These are phyloP conservation scores for Idaea straminata DNA, from an alignment of 2,888 invertebrate species.

Conservation along the genomic window DNA sequence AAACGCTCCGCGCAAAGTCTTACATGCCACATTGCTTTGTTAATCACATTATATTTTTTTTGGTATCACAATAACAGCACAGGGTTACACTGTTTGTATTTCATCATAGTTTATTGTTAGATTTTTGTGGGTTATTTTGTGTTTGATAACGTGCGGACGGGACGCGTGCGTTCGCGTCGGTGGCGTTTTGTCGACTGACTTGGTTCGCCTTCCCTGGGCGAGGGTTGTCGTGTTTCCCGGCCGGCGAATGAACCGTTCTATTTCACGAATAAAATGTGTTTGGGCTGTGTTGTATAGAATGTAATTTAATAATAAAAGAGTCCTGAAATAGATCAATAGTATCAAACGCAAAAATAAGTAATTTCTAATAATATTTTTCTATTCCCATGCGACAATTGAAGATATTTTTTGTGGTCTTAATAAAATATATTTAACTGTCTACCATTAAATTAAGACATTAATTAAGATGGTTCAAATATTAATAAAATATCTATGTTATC, in stretches of 20 bases:
- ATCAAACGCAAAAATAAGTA: not conserved
- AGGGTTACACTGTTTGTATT: slow-evolving; percentile 45
- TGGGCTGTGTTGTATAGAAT: not conserved
- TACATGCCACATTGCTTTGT: slow-evolving; percentile 28
- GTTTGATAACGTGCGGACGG: slow-evolving; percentile 32
- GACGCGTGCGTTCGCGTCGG: slow-evolving; percentile 45
- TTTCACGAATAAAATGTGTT: slow-evolving; percentile 39
- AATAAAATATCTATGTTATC: not conserved
- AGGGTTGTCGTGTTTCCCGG: slow-evolving; percentile 64
- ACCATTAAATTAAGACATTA: too few species aligned
- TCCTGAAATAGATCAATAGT: not conserved
- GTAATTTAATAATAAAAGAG: slow-evolving; percentile 4
- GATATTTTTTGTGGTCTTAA: too few species aligned
- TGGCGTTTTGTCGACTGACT: slow-evolving; percentile 62
- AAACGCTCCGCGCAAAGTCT: slow-evolving; percentile 51
- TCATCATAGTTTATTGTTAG: slow-evolving; percentile 39
- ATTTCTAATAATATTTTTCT: too few species aligned
- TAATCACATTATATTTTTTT: slow-evolving; percentile 34
- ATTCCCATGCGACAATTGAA: too few species aligned
- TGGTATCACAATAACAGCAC: slow-evolving; percentile 33
- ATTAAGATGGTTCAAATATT: not conserved
- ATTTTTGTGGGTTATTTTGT: slow-evolving; percentile 64
- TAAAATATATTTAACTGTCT: too few species aligned
- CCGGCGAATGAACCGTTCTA: slow-evolving; percentile 62
- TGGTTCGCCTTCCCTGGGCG: slow-evolving; percentile 60